Percentiles rank a stretch among this genome's conserved stretches.
Conservation (phyloP, 2,888 invertebrate species). For the Ethmia dodecea region DNA sequence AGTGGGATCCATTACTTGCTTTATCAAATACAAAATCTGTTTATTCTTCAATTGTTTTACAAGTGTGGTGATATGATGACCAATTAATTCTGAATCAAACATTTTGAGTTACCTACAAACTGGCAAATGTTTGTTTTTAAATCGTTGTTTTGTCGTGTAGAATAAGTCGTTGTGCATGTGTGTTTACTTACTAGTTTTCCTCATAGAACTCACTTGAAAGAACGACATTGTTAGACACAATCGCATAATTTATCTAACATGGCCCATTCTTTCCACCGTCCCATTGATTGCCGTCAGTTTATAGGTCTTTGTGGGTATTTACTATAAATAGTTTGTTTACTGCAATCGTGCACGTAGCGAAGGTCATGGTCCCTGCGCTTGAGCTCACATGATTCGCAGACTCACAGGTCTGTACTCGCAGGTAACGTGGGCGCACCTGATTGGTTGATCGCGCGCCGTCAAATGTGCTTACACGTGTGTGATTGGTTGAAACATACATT, state of each 20-base stretch:
- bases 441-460: constrained; percentile 34
- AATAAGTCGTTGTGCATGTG: too few species aligned
- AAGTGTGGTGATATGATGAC: too few species aligned
- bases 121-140: too few species aligned
- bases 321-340: constrained; percentile 33
- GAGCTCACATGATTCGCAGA: constrained; percentile 57
- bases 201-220: constrained; percentile 18
- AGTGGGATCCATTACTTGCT: too few species aligned
- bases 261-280: constrained; percentile 31
- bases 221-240: constrained; percentile 22
- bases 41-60: too few species aligned
- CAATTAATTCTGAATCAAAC: too few species aligned
- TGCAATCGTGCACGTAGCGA: constrained; percentile 41
- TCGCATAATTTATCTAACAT: constrained; percentile 24
- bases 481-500: too few species aligned
- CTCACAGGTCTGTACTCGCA: constrained; percentile 35
- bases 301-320: constrained; percentile 8
- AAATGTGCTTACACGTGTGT: too few species aligned
- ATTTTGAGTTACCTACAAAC: too few species aligned
- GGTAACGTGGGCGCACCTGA: constrained; percentile 46
- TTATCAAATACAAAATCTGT: too few species aligned
- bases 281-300: constrained; percentile 20
- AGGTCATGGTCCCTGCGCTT: constrained; percentile 50
- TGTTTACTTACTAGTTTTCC: constrained; percentile 11
- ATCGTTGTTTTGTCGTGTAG: too few species aligned